phyloP scores from a whole-genome alignment of 2,888 invertebrate species.

The Choreutis nemorana region DNA sequence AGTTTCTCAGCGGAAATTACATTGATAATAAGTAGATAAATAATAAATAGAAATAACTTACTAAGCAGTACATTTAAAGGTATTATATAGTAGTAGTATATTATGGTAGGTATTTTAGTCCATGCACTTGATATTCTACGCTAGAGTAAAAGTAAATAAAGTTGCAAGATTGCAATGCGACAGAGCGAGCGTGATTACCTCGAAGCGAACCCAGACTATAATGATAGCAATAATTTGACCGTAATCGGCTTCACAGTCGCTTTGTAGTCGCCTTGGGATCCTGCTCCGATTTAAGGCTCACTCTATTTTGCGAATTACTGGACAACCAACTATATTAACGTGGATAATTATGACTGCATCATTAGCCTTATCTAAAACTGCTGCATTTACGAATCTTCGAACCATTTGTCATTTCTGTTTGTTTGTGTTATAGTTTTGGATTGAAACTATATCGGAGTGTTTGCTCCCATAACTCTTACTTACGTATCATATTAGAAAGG shows the following conservation, averaged over 20 bases:
- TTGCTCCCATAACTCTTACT: no score
- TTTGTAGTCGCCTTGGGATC: slow-evolving; percentile 58
- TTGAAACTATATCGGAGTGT: slow-evolving; percentile 16
- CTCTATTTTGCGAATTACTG: slow-evolving; percentile 54
- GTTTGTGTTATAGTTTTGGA: slow-evolving; percentile 2
- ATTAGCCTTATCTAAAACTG: slow-evolving; percentile 26
- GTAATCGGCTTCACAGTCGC: slow-evolving; percentile 54
- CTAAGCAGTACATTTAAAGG: no score
- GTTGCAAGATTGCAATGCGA: slow-evolving; percentile 32
- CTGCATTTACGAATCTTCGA: not conserved
- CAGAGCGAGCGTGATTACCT: slow-evolving; percentile 38
- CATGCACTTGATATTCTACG: no score
- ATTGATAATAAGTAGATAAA: no score
- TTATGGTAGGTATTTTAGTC: no score
- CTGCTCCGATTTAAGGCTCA: slow-evolving; percentile 50
- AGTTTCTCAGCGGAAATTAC: no score
- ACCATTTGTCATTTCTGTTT: not conserved
- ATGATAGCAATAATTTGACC: slow-evolving; percentile 61
- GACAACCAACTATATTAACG: slow-evolving; percentile 49
- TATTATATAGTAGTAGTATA: no score
- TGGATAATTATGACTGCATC: slow-evolving; percentile 40
- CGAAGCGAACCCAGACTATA: slow-evolving; percentile 37
- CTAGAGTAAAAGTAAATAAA: slow-evolving; percentile 12
- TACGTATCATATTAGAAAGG: no score
- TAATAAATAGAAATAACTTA: no score